Evolutionary conservation across 53 echinoderm and acorn worm genomes (phyloP), one percentile per base, ranked within the genome.

Genomic region (Pentamera pediparva): DNA sequence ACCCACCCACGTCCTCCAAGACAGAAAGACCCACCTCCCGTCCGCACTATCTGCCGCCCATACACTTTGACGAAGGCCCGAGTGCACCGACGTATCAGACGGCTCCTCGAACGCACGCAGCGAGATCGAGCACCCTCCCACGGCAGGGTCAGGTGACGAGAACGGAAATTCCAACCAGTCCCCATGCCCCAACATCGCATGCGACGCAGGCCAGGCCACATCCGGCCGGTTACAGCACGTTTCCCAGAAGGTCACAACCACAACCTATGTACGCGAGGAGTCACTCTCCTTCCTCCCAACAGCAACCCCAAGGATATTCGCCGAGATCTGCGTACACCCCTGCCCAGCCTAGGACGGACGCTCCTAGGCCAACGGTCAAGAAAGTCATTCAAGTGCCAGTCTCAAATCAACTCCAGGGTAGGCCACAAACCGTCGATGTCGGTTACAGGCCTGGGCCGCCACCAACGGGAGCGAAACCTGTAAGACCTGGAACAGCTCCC

Each of bases 331-430:
- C 65, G 4, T 41, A 28, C 20, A 21, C 40, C 29, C 24, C 39
- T 18, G 53, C 53, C 4, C 22, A 53, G 15, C 53, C 53, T 19
- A 25, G 53, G 53, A 25, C 53, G 22, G 15, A 22, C 6, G 27
- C 53, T 53, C 53, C 53, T 53, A 38, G 15, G 27, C 65, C 65
- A 21, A 64, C 37, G 37, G 38, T 35, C n/a, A 36, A 35, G 38
- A 65, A 65, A 29, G 65, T 65, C 29, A 65, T 65, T 6, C 65
- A 65, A 65, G 65, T 65, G 28, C 65, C 65, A 2, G 39, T 65
- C 4, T 41, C 65, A 21, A 65, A 65, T 29, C 65, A 65, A 28
- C 28, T 65, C 17, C 65, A 41, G 39, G 65, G 65, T 15, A 41
- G 13, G 28, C 65, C 65, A 29, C 65, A 65, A 29, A 29, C 65